Evolutionary conservation across 2,888 invertebrate species (phyloP).

Genomic region (Nephrocerus scutellatus): DNA sequence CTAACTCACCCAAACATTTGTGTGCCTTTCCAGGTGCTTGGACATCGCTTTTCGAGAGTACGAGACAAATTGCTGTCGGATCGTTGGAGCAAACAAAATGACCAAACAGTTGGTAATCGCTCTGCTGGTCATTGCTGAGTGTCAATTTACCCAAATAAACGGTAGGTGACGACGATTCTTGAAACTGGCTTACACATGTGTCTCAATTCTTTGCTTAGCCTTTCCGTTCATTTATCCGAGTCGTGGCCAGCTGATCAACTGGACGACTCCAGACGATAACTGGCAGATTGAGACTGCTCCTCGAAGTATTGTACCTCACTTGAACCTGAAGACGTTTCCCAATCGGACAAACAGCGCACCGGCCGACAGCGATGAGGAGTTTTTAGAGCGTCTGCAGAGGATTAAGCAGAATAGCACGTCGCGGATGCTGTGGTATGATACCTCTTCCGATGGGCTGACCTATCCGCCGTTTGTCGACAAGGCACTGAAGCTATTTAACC

Average conservation of each 20-base stretch:
- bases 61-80: too few species aligned
- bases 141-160: too few species aligned
- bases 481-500: constrained; percentile 71
- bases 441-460: constrained; percentile 62
- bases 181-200: too few species aligned
- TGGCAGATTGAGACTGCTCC: constrained; percentile 43
- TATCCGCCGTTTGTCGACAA: constrained; percentile 76
- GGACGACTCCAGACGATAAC: constrained; percentile 39
- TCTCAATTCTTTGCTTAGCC: too few species aligned
- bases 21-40: too few species aligned
- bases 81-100: too few species aligned
- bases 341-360: constrained; percentile 37
- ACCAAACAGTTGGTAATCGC: constrained; percentile 21
- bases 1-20: too few species aligned
- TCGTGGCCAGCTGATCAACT: constrained; percentile 35
- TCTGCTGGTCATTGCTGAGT: constrained; percentile 13
- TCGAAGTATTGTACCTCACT: constrained; percentile 43
- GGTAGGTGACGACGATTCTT: too few species aligned
- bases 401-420: constrained; percentile 32
- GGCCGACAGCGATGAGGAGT: constrained; percentile 38
- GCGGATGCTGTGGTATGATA: constrained; percentile 65
- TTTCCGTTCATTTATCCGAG: constrained; percentile 35
- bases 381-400: constrained; percentile 35
- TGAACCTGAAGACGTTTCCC: constrained; percentile 33
- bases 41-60: too few species aligned